phyloP scores from a whole-genome alignment of 53 echinoderm and acorn worm species.

The Temnopleurus reevesii region DNA sequence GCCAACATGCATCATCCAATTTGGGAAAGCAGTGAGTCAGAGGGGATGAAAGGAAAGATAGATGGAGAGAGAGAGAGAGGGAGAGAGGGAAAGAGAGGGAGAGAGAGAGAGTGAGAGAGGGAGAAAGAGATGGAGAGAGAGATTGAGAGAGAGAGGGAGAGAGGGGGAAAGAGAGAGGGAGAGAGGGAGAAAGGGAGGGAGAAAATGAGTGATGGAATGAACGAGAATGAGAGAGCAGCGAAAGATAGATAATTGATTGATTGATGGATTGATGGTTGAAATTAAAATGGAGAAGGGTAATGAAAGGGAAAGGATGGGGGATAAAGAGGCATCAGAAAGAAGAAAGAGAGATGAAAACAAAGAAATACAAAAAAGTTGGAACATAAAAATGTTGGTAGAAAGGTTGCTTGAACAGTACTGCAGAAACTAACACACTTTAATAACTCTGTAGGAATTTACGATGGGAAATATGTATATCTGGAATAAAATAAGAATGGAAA shows the following conservation, averaged over 20 bases:
- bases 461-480: too few species aligned
- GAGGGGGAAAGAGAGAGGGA: background rate
- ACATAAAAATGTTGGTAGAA: too few species aligned
- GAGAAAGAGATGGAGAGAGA: too few species aligned
- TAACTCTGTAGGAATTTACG: too few species aligned
- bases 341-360: background rate
- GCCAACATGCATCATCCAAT: slow-evolving; percentile 8
- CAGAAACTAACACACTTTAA: too few species aligned
- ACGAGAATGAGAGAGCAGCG: background rate
- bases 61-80: background rate
- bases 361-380: background rate
- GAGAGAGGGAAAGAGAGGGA: background rate
- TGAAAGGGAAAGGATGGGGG: background rate
- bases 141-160: too few species aligned
- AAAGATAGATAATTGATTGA: background rate
- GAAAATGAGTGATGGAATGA: background rate
- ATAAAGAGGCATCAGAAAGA: background rate
- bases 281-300: background rate
- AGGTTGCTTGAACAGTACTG: too few species aligned
- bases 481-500: too few species aligned
- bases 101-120: background rate
- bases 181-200: background rate
- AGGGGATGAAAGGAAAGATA: background rate
- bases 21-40: slow-evolving; percentile 30
- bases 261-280: too few species aligned